phyloP scores from a whole-genome alignment of 2,113 vertebrate genomes.

The Nestor notabilis region DNA sequence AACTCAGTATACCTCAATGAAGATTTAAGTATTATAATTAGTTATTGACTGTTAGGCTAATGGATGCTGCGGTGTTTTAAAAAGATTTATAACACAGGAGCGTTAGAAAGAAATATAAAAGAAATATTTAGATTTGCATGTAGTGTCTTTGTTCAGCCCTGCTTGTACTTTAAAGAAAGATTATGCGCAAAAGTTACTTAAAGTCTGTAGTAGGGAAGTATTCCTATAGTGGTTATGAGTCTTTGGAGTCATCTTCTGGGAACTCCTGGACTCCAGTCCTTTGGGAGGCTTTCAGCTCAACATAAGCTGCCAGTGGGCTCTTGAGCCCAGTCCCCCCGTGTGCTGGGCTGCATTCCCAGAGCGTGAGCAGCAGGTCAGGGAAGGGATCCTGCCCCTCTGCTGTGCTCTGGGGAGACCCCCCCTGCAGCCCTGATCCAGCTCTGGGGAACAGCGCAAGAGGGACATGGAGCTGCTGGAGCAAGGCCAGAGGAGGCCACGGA shows the following conservation, averaged over 20 bases:
- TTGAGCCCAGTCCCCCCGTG: too few species aligned
- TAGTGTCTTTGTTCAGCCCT: neutral
- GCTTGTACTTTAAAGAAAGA: neutral
- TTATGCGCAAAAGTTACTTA: neutral
- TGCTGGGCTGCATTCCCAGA: neutral
- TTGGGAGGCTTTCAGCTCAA: neutral
- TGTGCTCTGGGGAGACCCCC: neutral
- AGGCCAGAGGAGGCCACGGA: neutral
- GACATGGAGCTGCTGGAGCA: accelerated
- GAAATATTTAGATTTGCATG: neutral
- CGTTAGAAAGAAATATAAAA: neutral
- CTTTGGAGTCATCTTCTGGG: neutral
- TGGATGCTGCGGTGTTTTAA: accelerated
- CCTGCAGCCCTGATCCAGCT: neutral
- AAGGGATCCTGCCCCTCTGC: neutral
- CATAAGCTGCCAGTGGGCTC: neutral
- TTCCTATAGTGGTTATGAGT: neutral
- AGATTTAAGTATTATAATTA: neutral
- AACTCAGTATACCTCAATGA: neutral
- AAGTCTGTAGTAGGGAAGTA: neutral
- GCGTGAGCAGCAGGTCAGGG: neutral
- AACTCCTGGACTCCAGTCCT: neutral
- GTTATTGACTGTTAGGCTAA: neutral
- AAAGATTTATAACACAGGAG: neutral
- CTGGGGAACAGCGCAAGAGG: neutral